Evolutionary conservation across 1,140 invertebrate genomes (phyloP).

Genomic region (Platyura marginata): DNA sequence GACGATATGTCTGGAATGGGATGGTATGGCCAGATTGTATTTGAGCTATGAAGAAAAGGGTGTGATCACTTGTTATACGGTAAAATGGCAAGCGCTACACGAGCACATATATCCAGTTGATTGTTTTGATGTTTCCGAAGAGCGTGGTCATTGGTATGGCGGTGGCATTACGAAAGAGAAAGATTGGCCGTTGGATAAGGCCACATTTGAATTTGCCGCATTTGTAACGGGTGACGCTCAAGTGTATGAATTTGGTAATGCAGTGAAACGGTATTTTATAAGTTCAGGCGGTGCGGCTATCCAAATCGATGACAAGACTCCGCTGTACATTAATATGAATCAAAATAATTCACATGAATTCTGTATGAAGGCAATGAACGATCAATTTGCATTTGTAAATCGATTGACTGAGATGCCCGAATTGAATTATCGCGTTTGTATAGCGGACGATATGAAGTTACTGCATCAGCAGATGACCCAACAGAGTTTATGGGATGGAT

Average conservation of each 20-base stretch:
- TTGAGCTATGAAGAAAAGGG: slow-evolving; percentile 35
- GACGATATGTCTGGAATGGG: slow-evolving; percentile 63
- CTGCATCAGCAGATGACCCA: slow-evolving; percentile 49
- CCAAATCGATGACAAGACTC: slow-evolving; percentile 52
- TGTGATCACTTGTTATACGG: slow-evolving; percentile 52
- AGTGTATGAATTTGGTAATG: slow-evolving; percentile 59
- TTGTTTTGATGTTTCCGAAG: slow-evolving; percentile 56
- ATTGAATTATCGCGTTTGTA: slow-evolving; percentile 73
- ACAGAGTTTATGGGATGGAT: slow-evolving; percentile 60
- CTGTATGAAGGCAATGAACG: slow-evolving; percentile 53
- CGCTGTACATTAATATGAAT: slow-evolving; percentile 60
- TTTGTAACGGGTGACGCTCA: slow-evolving; percentile 68
- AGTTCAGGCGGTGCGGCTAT: slow-evolving; percentile 69
- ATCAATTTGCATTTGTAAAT: slow-evolving; percentile 59
- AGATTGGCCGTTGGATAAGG: slow-evolving; percentile 60
- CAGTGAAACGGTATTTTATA: slow-evolving; percentile 64
- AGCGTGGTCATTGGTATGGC: slow-evolving; percentile 58
- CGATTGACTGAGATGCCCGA: slow-evolving; percentile 38
- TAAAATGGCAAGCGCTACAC: slow-evolving; percentile 60
- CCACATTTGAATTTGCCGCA: slow-evolving; percentile 47
- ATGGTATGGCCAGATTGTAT: slow-evolving; percentile 50
- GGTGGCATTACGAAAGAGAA: slow-evolving; percentile 57
- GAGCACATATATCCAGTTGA: slow-evolving; percentile 48
- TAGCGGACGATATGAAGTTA: slow-evolving; percentile 52
- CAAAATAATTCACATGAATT: slow-evolving; percentile 38